phyloP scores from a whole-genome alignment of 92 coral and sea anemone genomes.

The Actinernus sp. region DNA sequence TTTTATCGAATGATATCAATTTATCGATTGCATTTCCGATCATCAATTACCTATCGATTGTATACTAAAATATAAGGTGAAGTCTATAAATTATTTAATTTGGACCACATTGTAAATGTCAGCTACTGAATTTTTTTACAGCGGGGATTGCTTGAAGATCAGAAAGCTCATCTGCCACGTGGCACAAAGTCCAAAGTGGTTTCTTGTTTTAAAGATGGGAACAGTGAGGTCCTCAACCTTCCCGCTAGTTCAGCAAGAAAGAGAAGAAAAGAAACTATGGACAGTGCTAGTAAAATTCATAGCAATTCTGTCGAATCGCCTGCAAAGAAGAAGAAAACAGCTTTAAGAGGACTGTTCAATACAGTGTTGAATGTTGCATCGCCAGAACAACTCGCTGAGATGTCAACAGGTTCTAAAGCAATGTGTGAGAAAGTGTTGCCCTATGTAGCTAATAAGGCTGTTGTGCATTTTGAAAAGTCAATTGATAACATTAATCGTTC shows the following conservation, averaged over 20 bases:
- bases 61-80: no score
- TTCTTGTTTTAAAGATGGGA: slow-evolving; percentile 65
- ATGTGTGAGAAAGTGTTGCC: slow-evolving; percentile 58
- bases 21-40: no score
- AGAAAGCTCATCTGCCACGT: slow-evolving; percentile 60
- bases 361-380: slow-evolving; percentile 57
- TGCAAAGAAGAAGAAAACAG: slow-evolving; percentile 62
- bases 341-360: slow-evolving; percentile 64
- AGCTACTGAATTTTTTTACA: no score
- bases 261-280: slow-evolving; percentile 69
- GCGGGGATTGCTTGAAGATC: slow-evolving; percentile 53
- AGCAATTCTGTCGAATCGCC: slow-evolving; percentile 69
- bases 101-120: no score
- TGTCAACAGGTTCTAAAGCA: slow-evolving; percentile 59
- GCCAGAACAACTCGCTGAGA: slow-evolving; percentile 52
- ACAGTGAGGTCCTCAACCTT: slow-evolving; percentile 72
- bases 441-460: slow-evolving; percentile 57
- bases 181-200: slow-evolving; percentile 38
- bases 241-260: slow-evolving; percentile 71
- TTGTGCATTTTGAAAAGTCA: slow-evolving; percentile 61
- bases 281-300: slow-evolving; percentile 64
- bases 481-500: slow-evolving; percentile 63
- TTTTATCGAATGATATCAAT: no score
- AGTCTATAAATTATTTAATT: no score
- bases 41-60: no score